Evolutionary conservation across 2,888 invertebrate species (phyloP).

Genomic region (Cynaeus angustus): DNA sequence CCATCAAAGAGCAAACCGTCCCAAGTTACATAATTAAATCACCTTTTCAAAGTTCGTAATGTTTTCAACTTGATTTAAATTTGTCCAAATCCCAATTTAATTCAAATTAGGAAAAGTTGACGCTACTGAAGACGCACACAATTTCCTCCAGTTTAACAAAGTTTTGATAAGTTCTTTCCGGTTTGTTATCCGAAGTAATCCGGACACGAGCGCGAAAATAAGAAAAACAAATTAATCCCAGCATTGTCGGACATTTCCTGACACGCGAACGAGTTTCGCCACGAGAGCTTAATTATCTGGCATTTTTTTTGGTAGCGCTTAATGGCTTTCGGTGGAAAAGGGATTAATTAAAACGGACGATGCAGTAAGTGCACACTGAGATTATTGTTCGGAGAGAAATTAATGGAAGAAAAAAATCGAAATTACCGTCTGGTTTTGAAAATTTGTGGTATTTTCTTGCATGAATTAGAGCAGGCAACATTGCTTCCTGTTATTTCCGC

Average conservation of each 20-base stretch:
- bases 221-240: constrained; percentile 39
- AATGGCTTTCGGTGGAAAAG: constrained; percentile 12
- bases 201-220: constrained; percentile 21
- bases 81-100: constrained; percentile 15
- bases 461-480: neutral
- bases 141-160: constrained; percentile 14
- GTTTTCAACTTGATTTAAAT: constrained; percentile 15
- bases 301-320: constrained; percentile 12
- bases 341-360: constrained; percentile 10
- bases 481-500: constrained; percentile 8
- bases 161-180: constrained; percentile 36
- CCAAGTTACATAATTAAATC: constrained; percentile 3
- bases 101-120: neutral
- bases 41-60: constrained; percentile 13
- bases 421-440: too few species aligned
- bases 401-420: constrained; percentile 1
- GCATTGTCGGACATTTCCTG: constrained; percentile 34
- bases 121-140: constrained; percentile 15
- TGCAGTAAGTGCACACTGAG: constrained; percentile 12
- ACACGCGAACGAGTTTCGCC: constrained; percentile 34
- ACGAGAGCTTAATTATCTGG: constrained; percentile 35
- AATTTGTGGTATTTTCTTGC: neutral
- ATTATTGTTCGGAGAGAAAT: neutral
- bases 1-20: neutral
- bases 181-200: constrained; percentile 34